phyloP scores from a whole-genome alignment of 64 coral and sea anemone genomes.

The Astreopora myriophthalma region DNA sequence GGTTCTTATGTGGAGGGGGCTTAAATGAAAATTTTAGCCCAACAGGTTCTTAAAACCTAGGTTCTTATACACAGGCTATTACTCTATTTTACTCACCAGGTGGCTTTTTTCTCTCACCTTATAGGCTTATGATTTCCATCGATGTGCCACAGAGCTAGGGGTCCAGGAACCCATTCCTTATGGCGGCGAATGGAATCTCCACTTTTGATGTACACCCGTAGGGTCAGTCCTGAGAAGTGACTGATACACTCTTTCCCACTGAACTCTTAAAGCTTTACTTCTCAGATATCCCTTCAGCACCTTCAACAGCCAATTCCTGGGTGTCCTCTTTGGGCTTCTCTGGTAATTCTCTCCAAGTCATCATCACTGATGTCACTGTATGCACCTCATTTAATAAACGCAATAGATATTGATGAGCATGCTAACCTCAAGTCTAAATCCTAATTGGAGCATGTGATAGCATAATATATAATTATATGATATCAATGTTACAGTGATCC shows the following conservation, averaged over 20 bases:
- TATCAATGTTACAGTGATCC: neutral
- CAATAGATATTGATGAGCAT: neutral
- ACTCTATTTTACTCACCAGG: neutral
- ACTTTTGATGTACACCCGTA: conserved; percentile 65
- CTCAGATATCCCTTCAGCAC: conserved; percentile 65
- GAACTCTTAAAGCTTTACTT: conserved; percentile 56
- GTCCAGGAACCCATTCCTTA: conserved; percentile 41
- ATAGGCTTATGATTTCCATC: conserved; percentile 72
- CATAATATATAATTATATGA: neutral
- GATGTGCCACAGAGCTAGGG: conserved; percentile 71
- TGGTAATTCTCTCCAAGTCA: conserved; percentile 21
- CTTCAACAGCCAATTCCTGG: conserved; percentile 57
- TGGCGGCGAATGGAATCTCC: conserved; percentile 59
- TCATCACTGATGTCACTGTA: conserved; percentile 26
- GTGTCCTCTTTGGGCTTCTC: conserved; percentile 42
- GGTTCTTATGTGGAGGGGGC: no score
- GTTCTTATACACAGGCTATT: no score
- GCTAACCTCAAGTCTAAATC: neutral
- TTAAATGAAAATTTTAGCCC: no score
- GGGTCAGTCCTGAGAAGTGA: conserved; percentile 68
- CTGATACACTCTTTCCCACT: conserved; percentile 57
- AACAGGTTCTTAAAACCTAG: no score
- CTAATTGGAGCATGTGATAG: neutral
- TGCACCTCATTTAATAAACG: neutral
- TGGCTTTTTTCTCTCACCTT: conserved; percentile 37